Evolutionary conservation across 2,113 vertebrate genomes (phyloP).

Genomic region (Tamias sibiricus): DNA sequence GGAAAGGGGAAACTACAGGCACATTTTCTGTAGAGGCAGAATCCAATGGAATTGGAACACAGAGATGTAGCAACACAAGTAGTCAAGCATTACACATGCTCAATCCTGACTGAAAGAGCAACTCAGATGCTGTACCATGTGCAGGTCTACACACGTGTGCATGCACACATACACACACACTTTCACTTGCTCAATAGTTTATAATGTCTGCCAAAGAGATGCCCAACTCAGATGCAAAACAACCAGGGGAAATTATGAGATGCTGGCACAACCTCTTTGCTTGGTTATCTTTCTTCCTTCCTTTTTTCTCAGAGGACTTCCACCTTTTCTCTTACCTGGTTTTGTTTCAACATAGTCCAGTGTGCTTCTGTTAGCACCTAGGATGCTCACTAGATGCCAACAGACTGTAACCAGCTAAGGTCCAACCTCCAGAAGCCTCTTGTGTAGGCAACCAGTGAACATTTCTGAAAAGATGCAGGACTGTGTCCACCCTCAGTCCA

Average conservation of each 20-base stretch:
- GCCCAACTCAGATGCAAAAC: neutral
- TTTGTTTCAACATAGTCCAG: neutral
- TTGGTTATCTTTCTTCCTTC: neutral
- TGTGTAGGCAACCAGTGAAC: neutral
- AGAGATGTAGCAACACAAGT: neutral
- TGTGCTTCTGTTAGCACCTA: neutral
- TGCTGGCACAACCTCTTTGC: neutral
- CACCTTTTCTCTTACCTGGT: neutral
- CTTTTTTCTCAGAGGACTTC: neutral
- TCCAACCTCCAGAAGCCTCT: neutral
- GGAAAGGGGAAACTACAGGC: neutral
- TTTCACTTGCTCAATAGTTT: neutral
- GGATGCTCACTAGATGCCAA: neutral
- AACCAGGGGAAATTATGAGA: neutral
- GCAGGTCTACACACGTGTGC: neutral
- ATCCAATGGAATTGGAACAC: neutral
- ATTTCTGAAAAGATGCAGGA: neutral
- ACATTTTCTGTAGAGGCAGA: neutral
- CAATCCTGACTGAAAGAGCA: neutral
- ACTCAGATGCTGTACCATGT: neutral
- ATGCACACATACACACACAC: too few species aligned
- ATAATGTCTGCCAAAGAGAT: neutral
- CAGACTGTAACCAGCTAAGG: neutral
- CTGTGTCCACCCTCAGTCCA: neutral
- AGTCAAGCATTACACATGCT: neutral